Conservation (phyloP, 2,113 vertebrate genomes). For the Notechis scutatus region DNA sequence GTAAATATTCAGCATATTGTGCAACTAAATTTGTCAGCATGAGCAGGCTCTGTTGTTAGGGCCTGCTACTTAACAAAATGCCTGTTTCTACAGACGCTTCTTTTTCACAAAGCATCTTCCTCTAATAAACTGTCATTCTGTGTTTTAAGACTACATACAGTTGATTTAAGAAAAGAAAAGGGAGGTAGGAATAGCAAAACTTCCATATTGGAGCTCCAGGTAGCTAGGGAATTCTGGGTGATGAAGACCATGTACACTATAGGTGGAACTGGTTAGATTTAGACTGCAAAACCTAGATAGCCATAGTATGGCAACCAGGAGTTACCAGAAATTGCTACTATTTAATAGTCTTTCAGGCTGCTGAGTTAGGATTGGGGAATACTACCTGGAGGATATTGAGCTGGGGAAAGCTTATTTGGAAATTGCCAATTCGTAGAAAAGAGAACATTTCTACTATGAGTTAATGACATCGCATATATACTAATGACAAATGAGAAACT, state of each 20-base stretch:
- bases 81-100: slow-evolving; percentile 40
- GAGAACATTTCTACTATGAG: neutral
- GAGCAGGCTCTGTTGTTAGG: slow-evolving; percentile 50
- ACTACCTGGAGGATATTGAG: neutral
- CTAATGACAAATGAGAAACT: neutral
- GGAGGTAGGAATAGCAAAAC: neutral
- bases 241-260: neutral
- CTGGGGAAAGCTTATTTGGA: neutral
- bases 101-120: slow-evolving; percentile 36
- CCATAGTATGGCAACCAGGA: neutral
- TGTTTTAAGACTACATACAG: slow-evolving; percentile 58
- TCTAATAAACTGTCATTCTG: slow-evolving; percentile 25
- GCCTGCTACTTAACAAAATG: slow-evolving; percentile 53
- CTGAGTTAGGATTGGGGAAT: neutral
- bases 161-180: slow-evolving; percentile 22
- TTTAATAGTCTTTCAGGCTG: neutral
- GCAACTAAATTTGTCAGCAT: slow-evolving; percentile 63
- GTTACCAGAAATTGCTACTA: neutral
- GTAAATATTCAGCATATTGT: slow-evolving; percentile 52
- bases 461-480: neutral
- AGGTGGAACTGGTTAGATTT: neutral
- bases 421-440: neutral
- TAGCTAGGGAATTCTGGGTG: neutral
- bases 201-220: neutral
- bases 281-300: neutral